Base-by-base conservation (phyloP, 2,113 vertebrate species). In the Toxostoma redivivum region DNA sequence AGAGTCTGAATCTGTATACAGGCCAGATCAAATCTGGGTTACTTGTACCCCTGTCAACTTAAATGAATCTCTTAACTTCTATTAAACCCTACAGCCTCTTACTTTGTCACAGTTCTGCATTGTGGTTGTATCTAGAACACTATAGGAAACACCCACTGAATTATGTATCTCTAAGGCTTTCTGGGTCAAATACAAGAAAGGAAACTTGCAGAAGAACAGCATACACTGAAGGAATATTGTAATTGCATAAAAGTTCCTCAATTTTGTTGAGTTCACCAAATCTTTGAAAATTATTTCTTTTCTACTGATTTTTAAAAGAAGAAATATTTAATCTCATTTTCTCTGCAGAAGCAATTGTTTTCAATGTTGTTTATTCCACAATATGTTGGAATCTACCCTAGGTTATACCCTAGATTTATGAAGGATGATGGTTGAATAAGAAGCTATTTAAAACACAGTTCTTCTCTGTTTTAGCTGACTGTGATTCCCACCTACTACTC, bases 41-140 rank as follows among this genome's bases (percentile, higher is more conserved):
- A 86, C 54, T 88, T 94, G 19, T 82, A 86, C 58, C 40, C 51
- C 64, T 96, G 88, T 92, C 93, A 93, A 40, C 64, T 88, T 93
- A 58, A 19, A 94, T 92, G 71, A 94, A 86, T 66, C 35, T 90
- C 69, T 93, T 94, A 73, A 90, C 31, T 88, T 83, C 60, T 86
- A 1, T 83, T 89, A 94, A 94, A 91, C 73, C 84, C 84, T 91
- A 84, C 62, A 92, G 81, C n/a, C 35, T 87, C 89, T 87, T 95
- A 87, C 69, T n/a, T 56, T 89, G 65, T 37, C 44, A 37, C 44
- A 73, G 54, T 64, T 80, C 82, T 71, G 57, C 1, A 0, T 12
- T 67, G 38, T 2, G 18, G 66, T 88, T 86, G 21, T 67, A 67
- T 85, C 79, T 70, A 88, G 87, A 91, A 14, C 61, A 92, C 45